Evolutionary conservation across 2,888 invertebrate species (phyloP), one percentile per base, ranked within the genome.

Genomic region (Cremastinae sp.): DNA sequence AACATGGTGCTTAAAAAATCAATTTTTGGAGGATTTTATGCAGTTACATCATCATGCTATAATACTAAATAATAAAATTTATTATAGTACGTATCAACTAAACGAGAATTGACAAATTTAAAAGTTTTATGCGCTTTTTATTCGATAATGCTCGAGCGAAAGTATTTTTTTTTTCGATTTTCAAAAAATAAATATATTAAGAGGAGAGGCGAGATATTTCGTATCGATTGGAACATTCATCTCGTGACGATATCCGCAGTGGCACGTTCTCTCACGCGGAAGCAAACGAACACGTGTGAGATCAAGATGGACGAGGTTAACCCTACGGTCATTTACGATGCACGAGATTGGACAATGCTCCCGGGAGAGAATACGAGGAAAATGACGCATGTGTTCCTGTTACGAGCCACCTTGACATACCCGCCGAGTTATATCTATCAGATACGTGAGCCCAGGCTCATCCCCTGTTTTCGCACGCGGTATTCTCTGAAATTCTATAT

Each of bases 271-370:
- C 10, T 14, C n/a, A n/a, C n/a, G n/a, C 22, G 10, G 51, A 28
- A 61, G 34, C 28, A 14, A 20, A 41, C 12, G 12, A 28, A 10
- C 9, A 22, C 10, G 22, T 22, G 59, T 22, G 16, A 12, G 38
- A 54, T 49, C 38, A 22, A 66, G 61, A 61, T 61, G 47, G 45
- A 22, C 47, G 54, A 45, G 47, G 61, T 59, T 53, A 9, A 54
- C 47, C 43, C 20, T 2, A 14, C n/a, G 41, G 51, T 68, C 66
- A 68, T 61, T 68, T 62, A 61, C 45, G 66, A 54, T 68, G 73
- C 66, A 74, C 68, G 68, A 47, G 66, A 74, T 74, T 61, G 73
- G 53, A 74, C 56, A 28, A 43, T 61, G 59, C 41, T 45, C 73
- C 58, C 28, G 36, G 14, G 28, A 45, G 14, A 16, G 10, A 14